Evolutionary conservation across 2,797 vertebrate genomes (phyloP), one percentile per base, ranked within the genome.

Genomic region (Enteromius fasciolatus): DNA sequence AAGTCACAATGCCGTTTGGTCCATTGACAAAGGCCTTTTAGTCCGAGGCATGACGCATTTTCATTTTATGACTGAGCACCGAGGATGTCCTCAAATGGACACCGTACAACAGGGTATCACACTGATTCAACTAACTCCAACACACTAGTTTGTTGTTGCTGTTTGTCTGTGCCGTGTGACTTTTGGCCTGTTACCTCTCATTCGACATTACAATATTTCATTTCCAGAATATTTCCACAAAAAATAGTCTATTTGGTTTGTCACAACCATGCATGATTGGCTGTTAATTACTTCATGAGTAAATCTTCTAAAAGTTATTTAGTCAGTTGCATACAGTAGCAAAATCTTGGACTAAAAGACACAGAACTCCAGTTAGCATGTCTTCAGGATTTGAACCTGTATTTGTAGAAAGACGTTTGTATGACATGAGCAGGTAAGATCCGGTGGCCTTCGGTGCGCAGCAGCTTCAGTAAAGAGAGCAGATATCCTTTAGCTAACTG

Each of bases 401-500:
- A 8, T 63, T 48, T 33, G 25, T 25, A 18, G 33, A 23, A 25
- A 9, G 50, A 8, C 18, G n/a, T 23, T 20, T 15, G 23, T 28
- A 39, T 31, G 10, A 14, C 25, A 9, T 10, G 44, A 33, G 12
- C 67, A 33, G 78, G 39, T 70, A 8, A 36, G 89, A 90, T 90
- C 90, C 86, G 85, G 86, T 86, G 81, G 39, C 83, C 36, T 52
- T 80, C 72, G 88, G 83, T 89, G 87, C 52, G 70, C 79, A 89
- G 84, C 67, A 25, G 5, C 36, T 67, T 36, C 82, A 84, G 87
- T 88, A 88, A 52, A 88, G 90, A 92, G 88, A 90, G 88, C 88
- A 80, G 89, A 93, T 93, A 90, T 93, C 93, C 90, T 89, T 90
- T 91, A 92, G 93, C 92, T 90, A 94, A 94, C 92, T 93, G 90